phyloP scores from a whole-genome alignment of 2,797 vertebrate species.

The Sebastes steindachneri region DNA sequence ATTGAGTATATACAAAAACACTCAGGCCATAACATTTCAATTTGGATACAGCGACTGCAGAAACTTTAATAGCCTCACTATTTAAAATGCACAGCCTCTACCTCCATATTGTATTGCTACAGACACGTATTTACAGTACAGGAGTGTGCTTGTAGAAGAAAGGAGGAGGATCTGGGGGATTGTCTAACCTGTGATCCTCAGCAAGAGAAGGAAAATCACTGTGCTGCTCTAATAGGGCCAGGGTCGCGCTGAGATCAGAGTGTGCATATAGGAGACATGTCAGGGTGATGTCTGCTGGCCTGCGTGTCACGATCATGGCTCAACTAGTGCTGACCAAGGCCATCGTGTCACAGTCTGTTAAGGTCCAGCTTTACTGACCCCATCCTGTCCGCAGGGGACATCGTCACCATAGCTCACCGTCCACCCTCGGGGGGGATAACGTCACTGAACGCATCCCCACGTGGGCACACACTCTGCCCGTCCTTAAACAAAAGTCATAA shows the following conservation, averaged over 20 bases:
- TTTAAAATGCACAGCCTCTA: background rate
- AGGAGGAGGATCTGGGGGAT: conserved; percentile 22
- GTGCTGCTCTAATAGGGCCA: conserved; percentile 30
- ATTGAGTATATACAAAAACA: background rate
- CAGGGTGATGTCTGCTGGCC: conserved; percentile 42
- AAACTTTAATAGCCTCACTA: background rate
- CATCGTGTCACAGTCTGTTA: conserved; percentile 58
- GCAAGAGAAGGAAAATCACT: conserved; percentile 23
- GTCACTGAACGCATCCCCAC: conserved; percentile 23
- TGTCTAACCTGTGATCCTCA: conserved; percentile 48
- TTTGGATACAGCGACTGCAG: background rate
- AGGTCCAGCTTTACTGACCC: conserved; percentile 49
- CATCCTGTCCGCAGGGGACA: conserved; percentile 35
- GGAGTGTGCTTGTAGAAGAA: background rate
- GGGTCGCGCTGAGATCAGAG: conserved; percentile 41
- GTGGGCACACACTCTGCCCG: conserved; percentile 11
- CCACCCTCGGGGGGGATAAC: conserved; percentile 13
- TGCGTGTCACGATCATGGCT: conserved; percentile 28
- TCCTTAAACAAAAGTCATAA: conserved; percentile 63
- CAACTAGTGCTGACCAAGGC: conserved; percentile 52
- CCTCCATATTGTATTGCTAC: background rate
- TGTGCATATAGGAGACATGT: conserved; percentile 47
- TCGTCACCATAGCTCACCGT: conserved; percentile 12
- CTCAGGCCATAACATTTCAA: conserved; percentile 3
- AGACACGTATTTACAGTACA: background rate